Evolutionary conservation across 2,113 vertebrate genomes (phyloP).

Genomic region (Grammomys surdaster): DNA sequence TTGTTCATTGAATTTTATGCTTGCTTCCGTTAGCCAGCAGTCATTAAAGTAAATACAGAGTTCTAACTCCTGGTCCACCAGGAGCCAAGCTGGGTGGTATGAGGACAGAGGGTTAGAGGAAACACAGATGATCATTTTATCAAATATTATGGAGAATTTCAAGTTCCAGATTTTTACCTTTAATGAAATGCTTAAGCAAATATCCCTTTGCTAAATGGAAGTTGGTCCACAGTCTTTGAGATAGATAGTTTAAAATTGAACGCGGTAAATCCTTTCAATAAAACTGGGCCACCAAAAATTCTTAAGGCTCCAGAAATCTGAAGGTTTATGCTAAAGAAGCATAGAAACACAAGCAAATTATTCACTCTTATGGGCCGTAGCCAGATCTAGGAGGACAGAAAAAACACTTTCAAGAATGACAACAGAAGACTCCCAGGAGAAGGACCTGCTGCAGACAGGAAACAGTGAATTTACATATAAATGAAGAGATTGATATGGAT

Average conservation of each 20-base stretch:
- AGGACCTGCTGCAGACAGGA: background rate
- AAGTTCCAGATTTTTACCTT: conserved; percentile 23
- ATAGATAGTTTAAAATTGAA: background rate
- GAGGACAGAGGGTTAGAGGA: conserved; percentile 50
- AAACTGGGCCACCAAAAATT: background rate
- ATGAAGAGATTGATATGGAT: background rate
- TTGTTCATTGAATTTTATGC: conserved; percentile 72
- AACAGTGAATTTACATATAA: background rate
- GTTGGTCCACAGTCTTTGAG: background rate
- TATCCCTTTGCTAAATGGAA: background rate
- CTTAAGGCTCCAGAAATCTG: background rate
- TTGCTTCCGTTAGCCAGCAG: conserved; percentile 69
- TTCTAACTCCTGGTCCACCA: conserved; percentile 1
- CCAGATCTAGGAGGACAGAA: background rate
- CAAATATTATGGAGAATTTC: conserved; percentile 51
- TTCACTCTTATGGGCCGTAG: background rate
- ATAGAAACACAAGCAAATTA: background rate
- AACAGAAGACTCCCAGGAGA: background rate
- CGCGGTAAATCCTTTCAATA: background rate
- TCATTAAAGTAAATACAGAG: conserved; percentile 73
- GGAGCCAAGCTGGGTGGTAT: background rate
- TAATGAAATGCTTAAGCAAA: conserved; percentile 24
- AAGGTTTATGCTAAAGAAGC: conserved; percentile 11
- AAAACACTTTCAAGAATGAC: conserved; percentile 25
- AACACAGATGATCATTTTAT: conserved; percentile 19